phyloP scores from a whole-genome alignment of 2,888 invertebrate genomes.

The Phengaris arion region DNA sequence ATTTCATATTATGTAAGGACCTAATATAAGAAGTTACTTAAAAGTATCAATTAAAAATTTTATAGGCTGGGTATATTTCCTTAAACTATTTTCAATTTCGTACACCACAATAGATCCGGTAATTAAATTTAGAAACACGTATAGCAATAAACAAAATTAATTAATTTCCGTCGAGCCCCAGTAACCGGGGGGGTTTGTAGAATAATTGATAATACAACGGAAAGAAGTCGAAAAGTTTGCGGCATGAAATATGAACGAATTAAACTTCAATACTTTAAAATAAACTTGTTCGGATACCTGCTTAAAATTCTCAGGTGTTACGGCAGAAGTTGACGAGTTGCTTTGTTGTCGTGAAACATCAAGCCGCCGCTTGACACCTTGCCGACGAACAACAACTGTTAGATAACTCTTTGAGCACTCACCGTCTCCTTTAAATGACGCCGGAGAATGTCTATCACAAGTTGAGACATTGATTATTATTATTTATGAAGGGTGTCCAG shows the following conservation, averaged over 20 bases:
- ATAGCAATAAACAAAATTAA: constrained; percentile 21
- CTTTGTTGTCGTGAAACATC: constrained; percentile 51
- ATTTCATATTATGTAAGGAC: too few relatives aligned
- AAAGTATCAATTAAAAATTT: too few relatives aligned
- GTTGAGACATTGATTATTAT: not conserved
- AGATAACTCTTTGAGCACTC: constrained; percentile 53
- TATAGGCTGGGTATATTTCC: too few relatives aligned
- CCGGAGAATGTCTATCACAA: not conserved
- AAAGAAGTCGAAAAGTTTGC: constrained; percentile 21
- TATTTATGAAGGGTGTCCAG: not conserved
- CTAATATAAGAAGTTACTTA: too few relatives aligned
- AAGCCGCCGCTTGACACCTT: constrained; percentile 57
- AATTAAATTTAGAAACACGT: constrained; percentile 22
- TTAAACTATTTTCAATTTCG: constrained; percentile 3
- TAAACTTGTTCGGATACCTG: constrained; percentile 64
- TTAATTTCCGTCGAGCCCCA: constrained; percentile 12
- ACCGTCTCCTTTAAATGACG: constrained; percentile 34
- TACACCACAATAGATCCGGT: not conserved
- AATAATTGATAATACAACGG: constrained; percentile 27
- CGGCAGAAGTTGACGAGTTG: constrained; percentile 51
- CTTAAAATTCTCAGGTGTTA: constrained; percentile 68
- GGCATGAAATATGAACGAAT: constrained; percentile 38
- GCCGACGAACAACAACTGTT: constrained; percentile 51
- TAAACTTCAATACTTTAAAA: constrained; percentile 53
- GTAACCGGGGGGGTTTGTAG: constrained; percentile 8